Evolutionary conservation across 2,888 invertebrate species (phyloP), one percentile per base, ranked within the genome.

Genomic region (Drosophila stalkeri): DNA sequence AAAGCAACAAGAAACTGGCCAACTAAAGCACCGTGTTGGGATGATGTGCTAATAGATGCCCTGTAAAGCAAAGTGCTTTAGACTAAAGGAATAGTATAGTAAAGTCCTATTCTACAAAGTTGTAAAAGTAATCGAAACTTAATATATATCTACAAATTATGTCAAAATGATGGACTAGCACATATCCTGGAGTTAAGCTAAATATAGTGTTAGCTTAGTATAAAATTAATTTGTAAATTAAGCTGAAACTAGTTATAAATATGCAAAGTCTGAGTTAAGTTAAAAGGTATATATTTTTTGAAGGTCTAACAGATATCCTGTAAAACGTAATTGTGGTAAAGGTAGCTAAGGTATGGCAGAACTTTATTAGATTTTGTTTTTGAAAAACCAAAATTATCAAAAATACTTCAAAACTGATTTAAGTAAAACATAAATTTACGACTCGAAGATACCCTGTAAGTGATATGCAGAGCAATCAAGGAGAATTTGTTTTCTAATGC

Each of bases 1-100:
- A 49, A 44, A 56, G 43, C 51, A 54, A 51, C 37, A 72, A 57
- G 54, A 52, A 56, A 35, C 62, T 57, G 51, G 33, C 4, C 33
- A 37, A 6, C 52, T 23, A 6, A 54, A 11, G 2, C 1, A 14
- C 5, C 2, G 23, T 20, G 52, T 5, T 3, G 14, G 20, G 11
- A n/a, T 43, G 33, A 68, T 60, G 12, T n/a, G 56, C 64, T 47
- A 6, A 0, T 0, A 46, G 2, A 46, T 60, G 68, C 63, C 37
- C 69, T 63, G 11, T 41, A 18, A 16, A 20, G 9, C 20, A 14
- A 14, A 16, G 11, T n/a, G 16, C 6, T 39, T 2, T 4, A 14
- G n/a, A 8, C n/a, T 31, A 8, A 12, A 18, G 11, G 16, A 9
- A 2, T 5, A 11, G 11, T 9, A n/a, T 2, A 1, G 49, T 6